These are phyloP conservation scores for Sthenelais limicola DNA, from an alignment of 2,888 invertebrate species.

Conservation along the genomic window DNA sequence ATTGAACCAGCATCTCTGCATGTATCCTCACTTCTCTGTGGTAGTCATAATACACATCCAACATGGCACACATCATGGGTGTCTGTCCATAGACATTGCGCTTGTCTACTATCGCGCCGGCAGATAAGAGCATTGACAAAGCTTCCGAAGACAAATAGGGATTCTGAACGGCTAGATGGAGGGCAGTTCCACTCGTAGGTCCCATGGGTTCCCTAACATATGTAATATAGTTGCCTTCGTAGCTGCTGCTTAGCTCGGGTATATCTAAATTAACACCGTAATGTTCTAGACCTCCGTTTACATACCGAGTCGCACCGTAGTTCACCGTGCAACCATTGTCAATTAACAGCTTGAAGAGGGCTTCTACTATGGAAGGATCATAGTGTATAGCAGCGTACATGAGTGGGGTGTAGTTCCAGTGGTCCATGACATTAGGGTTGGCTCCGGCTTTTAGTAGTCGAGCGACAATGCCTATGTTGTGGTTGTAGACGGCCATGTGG, in stretches of 20 bases:
- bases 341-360: conserved; percentile 41
- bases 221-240: conserved; percentile 36
- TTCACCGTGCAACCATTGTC: conserved; percentile 46
- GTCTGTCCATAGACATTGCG: conserved; percentile 47
- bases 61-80: conserved; percentile 45
- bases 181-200: conserved; percentile 46
- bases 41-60: conserved; percentile 49
- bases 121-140: conserved; percentile 83
- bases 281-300: conserved; percentile 14
- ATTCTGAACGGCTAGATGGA: conserved; percentile 70
- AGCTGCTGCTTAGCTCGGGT: conserved; percentile 24
- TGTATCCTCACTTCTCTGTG: conserved; percentile 46
- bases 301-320: conserved; percentile 43
- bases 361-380: conserved; percentile 39
- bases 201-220: conserved; percentile 47
- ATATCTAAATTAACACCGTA: conserved; percentile 33
- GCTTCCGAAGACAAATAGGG: conserved; percentile 76
- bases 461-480: conserved; percentile 41
- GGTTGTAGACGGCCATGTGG: conserved; percentile 44
- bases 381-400: conserved; percentile 79
- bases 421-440: conserved; percentile 81
- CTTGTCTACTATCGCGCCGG: conserved; percentile 80
- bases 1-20: conserved; percentile 41
- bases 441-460: conserved; percentile 77
- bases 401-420: conserved; percentile 83